phyloP scores from a whole-genome alignment of 2,113 vertebrate genomes.

The Clarias gariepinus region DNA sequence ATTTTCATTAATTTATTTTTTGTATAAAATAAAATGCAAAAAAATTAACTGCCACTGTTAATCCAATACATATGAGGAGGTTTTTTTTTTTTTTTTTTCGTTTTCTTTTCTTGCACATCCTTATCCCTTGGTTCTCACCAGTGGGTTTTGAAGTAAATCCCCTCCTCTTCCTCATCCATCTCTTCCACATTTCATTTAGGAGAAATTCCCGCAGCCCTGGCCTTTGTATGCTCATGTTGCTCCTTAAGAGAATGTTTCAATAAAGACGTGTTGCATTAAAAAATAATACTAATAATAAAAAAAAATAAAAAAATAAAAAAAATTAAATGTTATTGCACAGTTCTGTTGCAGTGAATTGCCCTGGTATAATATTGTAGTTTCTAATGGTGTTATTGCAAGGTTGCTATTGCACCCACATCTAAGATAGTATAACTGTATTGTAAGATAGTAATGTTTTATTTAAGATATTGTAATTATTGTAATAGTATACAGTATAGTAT shows the following conservation, averaged over 20 bases:
- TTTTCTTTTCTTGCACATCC: slow-evolving; percentile 57
- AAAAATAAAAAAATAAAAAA: too few species aligned
- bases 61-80: slow-evolving; percentile 68
- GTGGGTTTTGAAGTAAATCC: slow-evolving; percentile 45
- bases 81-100: slow-evolving; percentile 55
- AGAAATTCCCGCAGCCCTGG: slow-evolving; percentile 58
- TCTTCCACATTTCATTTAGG: slow-evolving; percentile 46
- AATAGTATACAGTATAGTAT: too few species aligned
- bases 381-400: too few species aligned
- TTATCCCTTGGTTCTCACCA: slow-evolving; percentile 52
- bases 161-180: not conserved
- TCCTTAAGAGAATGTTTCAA: slow-evolving; percentile 80
- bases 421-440: too few species aligned
- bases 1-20: slow-evolving; percentile 88
- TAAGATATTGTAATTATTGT: too few species aligned
- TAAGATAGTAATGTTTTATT: too few species aligned
- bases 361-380: too few species aligned
- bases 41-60: slow-evolving; percentile 75
- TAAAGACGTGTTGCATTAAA: slow-evolving; percentile 81
- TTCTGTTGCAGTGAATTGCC: too few species aligned
- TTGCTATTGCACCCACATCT: too few species aligned
- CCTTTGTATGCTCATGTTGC: slow-evolving; percentile 77
- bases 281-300: too few species aligned
- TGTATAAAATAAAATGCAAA: slow-evolving; percentile 83
- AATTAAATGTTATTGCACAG: too few species aligned